phyloP scores from a whole-genome alignment of 2,888 invertebrate species.

The Drepana falcataria region DNA sequence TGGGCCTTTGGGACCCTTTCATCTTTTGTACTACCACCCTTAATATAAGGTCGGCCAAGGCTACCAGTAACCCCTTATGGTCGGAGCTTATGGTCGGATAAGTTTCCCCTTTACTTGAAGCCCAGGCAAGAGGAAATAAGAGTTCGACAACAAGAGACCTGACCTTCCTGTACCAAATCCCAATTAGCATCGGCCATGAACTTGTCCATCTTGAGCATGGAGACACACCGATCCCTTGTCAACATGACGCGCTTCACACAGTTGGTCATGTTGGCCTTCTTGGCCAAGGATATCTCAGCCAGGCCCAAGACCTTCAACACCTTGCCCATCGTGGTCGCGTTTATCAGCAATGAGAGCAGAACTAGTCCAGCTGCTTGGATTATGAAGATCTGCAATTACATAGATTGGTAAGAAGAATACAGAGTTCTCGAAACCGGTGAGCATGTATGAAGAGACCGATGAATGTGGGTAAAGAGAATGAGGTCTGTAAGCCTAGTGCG shows the following conservation, averaged over 20 bases:
- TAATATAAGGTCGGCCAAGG: too few species aligned
- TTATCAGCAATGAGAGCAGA: constrained; percentile 75
- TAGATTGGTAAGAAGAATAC: too few species aligned
- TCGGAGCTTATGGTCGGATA: too few species aligned
- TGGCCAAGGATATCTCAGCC: constrained; percentile 69
- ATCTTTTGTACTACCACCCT: too few species aligned
- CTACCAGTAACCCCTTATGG: too few species aligned
- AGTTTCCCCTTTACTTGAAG: too few species aligned
- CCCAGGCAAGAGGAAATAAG: not conserved
- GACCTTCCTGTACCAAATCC: constrained; percentile 73
- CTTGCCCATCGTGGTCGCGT: constrained; percentile 75
- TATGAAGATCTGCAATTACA: constrained; percentile 57
- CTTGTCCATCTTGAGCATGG: constrained; percentile 80
- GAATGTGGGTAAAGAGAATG: too few species aligned
- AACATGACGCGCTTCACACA: constrained; percentile 70
- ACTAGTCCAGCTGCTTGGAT: constrained; percentile 79
- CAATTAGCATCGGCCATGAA: constrained; percentile 82
- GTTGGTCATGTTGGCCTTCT: constrained; percentile 77
- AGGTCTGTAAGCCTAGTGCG: too few species aligned
- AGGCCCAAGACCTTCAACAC: constrained; percentile 74
- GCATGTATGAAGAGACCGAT: too few species aligned
- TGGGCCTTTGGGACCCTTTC: too few species aligned
- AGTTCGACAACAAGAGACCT: not conserved
- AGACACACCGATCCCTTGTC: constrained; percentile 70
- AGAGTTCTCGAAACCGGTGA: too few species aligned